phyloP scores from a whole-genome alignment of 2,797 vertebrate genomes.

The Hydrocynus forskahlii region DNA sequence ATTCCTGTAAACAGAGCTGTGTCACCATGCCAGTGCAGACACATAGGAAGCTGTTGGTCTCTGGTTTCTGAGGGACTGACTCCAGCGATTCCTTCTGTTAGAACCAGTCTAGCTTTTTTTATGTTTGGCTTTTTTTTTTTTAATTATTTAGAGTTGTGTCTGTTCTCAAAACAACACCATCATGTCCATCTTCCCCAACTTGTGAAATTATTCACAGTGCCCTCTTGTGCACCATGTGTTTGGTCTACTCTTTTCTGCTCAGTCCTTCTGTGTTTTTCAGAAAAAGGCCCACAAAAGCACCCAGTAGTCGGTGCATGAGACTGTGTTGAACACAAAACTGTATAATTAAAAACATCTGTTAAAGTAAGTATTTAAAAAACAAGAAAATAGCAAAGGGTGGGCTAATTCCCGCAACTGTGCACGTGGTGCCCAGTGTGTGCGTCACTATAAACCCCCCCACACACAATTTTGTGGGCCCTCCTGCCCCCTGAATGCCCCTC shows the following conservation, averaged over 20 bases:
- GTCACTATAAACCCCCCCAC: background rate
- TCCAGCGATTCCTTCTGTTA: too few relatives aligned
- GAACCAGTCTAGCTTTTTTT: too few relatives aligned
- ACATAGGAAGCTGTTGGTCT: too few relatives aligned
- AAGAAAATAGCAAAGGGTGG: background rate
- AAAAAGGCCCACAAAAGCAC: background rate
- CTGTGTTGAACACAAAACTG: background rate
- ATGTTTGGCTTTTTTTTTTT: too few relatives aligned
- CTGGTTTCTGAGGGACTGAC: too few relatives aligned
- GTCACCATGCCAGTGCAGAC: too few relatives aligned
- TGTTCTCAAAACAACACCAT: too few relatives aligned
- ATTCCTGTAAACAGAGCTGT: too few relatives aligned
- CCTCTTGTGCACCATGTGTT: background rate
- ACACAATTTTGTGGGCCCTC: background rate
- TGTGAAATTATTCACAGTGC: background rate
- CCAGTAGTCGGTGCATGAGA: background rate
- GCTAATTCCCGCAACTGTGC: background rate
- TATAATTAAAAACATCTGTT: background rate
- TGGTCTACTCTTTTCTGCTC: background rate
- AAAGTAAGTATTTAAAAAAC: background rate
- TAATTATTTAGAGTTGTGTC: too few relatives aligned
- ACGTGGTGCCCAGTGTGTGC: conserved; percentile 24
- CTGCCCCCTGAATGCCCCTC: background rate
- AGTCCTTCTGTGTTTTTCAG: background rate
- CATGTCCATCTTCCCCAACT: too few relatives aligned